Evolutionary conservation across 2,888 invertebrate genomes (phyloP), one percentile per base, ranked within the genome.

Genomic region (Lacanobia wlatinum): DNA sequence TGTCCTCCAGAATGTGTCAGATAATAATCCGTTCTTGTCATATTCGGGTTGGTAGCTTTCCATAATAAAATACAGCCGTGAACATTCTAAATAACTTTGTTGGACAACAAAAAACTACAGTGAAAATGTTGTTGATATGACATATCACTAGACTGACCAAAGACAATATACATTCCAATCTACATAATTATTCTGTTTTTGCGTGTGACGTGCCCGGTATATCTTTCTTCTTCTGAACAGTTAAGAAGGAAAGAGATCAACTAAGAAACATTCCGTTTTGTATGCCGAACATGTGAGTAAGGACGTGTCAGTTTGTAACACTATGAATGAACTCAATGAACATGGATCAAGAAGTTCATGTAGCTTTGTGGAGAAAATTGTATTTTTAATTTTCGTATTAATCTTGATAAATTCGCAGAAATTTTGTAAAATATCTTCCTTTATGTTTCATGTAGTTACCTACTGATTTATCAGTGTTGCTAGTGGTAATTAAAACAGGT

Each of bases 1-100:
- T 98, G 98, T 94, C 98, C 97, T 98, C 98, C 98, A 97, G 90
- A 96, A 96, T 81, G 94, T 94, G 80, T 96, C 96, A 91, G 95
- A 89, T 90, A 94, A 92, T 88, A 92, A 89, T 89, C 90, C 93
- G 93, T 92, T 93, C 91, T 96, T 95, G 92, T 96, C 96, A 96
- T 96, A 92, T 95, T 96, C 96, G 96, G 94, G 91, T 94, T 93
- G 94, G 90, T 93, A 90, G 89, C 91, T 96, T 94, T 96, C 96
- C 96, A 96, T 96, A 96, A 95, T 96, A 93, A 94, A 86, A 88
- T 93, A 91, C 88, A 91, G 87, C 89, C 89, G 92, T 89, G 93
- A 90, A 94, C 96, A 96, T 96, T 93, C 92, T 96, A 94, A 94
- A 92, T 92, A 92, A 92, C 92, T 95, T 95, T 94, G 90, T 92